A percentile compares a stretch with the other conserved stretches of the same genome.
These are phyloP conservation scores for Ailurus styani DNA, from an alignment of 2,113 vertebrate genomes.

Conservation along the genomic window DNA sequence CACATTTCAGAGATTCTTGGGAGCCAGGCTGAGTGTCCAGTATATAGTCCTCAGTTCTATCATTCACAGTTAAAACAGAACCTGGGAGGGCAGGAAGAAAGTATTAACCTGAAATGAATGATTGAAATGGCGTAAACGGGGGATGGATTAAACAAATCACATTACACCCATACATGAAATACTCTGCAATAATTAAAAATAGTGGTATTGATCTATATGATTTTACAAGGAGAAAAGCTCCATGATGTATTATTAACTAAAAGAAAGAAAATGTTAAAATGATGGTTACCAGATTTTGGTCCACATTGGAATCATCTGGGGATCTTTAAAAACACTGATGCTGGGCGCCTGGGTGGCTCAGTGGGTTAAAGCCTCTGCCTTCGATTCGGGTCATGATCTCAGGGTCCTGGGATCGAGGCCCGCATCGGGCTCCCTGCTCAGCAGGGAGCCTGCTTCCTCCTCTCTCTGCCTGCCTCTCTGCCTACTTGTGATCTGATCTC, in stretches of 20 bases:
- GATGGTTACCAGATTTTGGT: not conserved
- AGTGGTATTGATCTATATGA: not conserved
- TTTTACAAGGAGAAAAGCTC: not conserved
- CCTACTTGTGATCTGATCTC: no score
- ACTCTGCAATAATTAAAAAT: not conserved
- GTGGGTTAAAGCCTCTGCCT: no score
- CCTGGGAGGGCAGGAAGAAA: conserved; percentile 57
- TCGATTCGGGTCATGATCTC: no score
- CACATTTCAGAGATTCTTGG: conserved; percentile 73
- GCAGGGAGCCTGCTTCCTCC: no score
- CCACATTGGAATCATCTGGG: not conserved
- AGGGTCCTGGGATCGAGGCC: no score
- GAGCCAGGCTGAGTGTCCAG: not conserved
- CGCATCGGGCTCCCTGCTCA: no score
- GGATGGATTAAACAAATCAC: not conserved
- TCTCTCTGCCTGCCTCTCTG: no score
- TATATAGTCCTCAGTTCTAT: conserved; percentile 37
- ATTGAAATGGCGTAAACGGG: not conserved
- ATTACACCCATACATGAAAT: not conserved
- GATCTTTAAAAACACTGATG: not conserved
- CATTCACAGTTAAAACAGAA: conserved; percentile 79
- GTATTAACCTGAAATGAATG: not conserved
- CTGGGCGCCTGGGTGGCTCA: no score
- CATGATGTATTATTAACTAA: not conserved
- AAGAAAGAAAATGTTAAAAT: not conserved